Evolutionary conservation across 2,113 vertebrate genomes (phyloP).

Genomic region (Isichthys henryi): DNA sequence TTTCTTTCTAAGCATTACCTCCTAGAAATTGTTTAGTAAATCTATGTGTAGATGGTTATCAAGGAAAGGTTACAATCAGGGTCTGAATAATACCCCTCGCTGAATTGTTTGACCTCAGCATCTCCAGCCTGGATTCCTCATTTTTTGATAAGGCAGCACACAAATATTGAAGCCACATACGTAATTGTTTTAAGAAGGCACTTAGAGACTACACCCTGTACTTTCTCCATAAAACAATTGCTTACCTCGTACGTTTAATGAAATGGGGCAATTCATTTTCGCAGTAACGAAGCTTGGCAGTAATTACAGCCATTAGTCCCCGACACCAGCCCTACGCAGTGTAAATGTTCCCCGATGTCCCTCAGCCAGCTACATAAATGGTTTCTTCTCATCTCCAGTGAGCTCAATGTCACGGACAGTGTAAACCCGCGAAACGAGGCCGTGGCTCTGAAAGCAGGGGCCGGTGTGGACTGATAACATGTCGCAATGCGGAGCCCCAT

Average conservation of each 20-base stretch:
- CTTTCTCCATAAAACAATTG: slow-evolving; percentile 6
- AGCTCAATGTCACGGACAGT: not conserved
- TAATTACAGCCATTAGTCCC: slow-evolving; percentile 7
- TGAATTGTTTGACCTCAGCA: not conserved
- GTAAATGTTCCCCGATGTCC: not conserved
- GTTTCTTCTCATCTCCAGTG: not conserved
- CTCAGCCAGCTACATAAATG: not conserved
- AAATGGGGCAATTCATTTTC: not conserved
- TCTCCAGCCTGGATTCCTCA: not conserved
- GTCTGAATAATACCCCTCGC: not conserved
- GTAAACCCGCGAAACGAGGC: not conserved
- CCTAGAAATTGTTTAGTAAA: not conserved
- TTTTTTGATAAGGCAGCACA: not conserved
- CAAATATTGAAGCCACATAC: not conserved
- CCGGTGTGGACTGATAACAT: not conserved
- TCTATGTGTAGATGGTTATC: not conserved
- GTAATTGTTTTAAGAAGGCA: not conserved
- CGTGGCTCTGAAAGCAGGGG: not conserved
- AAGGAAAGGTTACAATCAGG: not conserved
- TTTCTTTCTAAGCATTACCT: not conserved
- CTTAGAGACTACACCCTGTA: not conserved
- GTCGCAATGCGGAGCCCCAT: not conserved
- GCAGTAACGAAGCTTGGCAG: not conserved
- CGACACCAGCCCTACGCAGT: not conserved
- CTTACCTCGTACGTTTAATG: slow-evolving; percentile 7